A percentile compares a stretch with the other conserved stretches of the same genome.
Conservation (phyloP, 2,797 vertebrate genomes). For the Phrynocephalus guinanensis region DNA sequence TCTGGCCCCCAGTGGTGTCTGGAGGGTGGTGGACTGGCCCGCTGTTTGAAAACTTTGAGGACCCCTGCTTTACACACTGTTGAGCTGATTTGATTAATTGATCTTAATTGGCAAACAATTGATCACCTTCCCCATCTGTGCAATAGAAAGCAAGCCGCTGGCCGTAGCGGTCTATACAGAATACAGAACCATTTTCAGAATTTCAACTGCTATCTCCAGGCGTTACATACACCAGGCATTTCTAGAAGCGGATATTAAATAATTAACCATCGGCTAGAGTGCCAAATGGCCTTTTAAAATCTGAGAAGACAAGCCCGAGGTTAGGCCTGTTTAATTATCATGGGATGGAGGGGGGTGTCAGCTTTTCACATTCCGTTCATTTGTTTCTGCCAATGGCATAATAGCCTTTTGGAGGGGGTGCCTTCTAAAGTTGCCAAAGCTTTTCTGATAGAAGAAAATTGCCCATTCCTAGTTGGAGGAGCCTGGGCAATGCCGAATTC, state of each 20-base stretch:
- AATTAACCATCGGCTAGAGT: neutral
- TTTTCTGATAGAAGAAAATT: constrained; percentile 29
- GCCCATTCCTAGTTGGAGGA: neutral
- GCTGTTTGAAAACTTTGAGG: too few species aligned
- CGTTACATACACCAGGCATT: neutral
- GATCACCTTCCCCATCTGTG: constrained; percentile 9
- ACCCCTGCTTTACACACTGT: neutral
- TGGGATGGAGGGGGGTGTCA: neutral
- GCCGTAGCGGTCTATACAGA: accelerated
- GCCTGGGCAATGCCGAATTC: neutral
- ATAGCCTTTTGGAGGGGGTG: constrained; percentile 14
- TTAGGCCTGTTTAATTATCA: constrained; percentile 24
- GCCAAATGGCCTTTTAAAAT: constrained; percentile 1
- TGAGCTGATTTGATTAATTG: constrained; percentile 14
- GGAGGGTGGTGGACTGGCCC: too few species aligned
- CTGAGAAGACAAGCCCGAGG: neutral
- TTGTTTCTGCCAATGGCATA: constrained; percentile 8
- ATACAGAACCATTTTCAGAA: neutral
- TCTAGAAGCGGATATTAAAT: constrained; percentile 22
- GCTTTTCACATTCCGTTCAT: constrained; percentile 10
- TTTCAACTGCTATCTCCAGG: neutral
- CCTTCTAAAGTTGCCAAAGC: constrained; percentile 20
- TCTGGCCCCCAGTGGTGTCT: too few species aligned
- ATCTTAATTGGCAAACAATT: constrained; percentile 5
- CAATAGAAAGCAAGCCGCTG: neutral